Conservation (phyloP, 2,113 vertebrate genomes). For the Naja naja region DNA sequence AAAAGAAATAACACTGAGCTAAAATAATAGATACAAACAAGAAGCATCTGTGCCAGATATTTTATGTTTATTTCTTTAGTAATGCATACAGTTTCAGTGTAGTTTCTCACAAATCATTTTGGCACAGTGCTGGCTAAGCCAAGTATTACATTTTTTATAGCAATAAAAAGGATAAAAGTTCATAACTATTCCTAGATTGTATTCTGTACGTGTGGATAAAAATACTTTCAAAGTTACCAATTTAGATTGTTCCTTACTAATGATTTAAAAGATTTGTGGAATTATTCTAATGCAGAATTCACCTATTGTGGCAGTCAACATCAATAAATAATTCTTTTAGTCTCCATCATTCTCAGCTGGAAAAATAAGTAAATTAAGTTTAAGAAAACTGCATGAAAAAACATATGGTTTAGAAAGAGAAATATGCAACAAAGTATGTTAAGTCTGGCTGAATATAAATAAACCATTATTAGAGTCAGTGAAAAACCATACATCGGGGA, state of each 20-base stretch:
- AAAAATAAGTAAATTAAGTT: background rate
- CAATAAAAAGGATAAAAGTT: background rate
- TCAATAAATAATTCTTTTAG: background rate
- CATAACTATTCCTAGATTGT: background rate
- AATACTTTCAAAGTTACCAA: background rate
- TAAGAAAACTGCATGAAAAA: background rate
- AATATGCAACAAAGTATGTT: background rate
- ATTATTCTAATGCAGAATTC: background rate
- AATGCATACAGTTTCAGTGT: background rate
- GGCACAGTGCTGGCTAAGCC: background rate
- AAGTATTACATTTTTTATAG: background rate
- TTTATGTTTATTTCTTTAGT: background rate
- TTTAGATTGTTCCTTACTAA: background rate
- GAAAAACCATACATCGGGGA: background rate
- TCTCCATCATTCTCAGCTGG: background rate
- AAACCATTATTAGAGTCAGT: background rate
- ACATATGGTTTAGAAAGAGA: background rate
- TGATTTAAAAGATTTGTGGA: background rate
- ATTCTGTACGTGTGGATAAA: background rate
- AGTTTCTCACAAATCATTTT: background rate
- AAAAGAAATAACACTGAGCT: background rate
- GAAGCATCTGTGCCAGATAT: background rate
- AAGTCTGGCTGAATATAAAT: background rate
- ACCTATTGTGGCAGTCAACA: background rate
- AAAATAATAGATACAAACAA: background rate